A percentile compares a stretch with the other conserved stretches of the same genome.
Conservation (phyloP, 2,113 vertebrate species). For the Catharus minimus region DNA sequence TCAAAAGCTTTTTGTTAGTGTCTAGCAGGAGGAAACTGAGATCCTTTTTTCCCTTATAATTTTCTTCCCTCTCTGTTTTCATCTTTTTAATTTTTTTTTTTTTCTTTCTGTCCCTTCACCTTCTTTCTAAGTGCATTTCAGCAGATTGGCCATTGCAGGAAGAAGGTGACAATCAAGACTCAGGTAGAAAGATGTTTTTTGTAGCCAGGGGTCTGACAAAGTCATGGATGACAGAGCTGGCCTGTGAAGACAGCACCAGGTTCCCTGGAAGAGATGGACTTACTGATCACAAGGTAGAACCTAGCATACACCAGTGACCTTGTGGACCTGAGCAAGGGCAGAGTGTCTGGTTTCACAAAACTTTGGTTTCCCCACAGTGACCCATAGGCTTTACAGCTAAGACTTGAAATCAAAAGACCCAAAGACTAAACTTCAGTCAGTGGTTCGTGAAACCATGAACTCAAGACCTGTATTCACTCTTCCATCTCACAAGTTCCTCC, state of each 20-base stretch:
- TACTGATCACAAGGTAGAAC: background rate
- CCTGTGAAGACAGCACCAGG: background rate
- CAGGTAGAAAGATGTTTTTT: background rate
- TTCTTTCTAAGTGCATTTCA: background rate
- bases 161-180: background rate
- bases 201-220: background rate
- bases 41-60: background rate
- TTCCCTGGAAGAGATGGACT: background rate
- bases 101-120: background rate
- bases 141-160: background rate
- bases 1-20: slow-evolving; percentile 1
- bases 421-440: background rate
- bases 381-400: background rate
- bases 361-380: background rate
- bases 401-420: background rate
- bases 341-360: background rate
- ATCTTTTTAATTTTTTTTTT: background rate
- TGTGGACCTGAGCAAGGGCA: background rate
- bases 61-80: background rate
- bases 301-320: background rate
- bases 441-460: background rate
- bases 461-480: background rate
- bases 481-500: background rate
- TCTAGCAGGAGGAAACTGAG: background rate
- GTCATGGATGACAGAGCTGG: background rate